Conservation (phyloP, 2,113 vertebrate genomes). For the Cyrtonyx montezumae region DNA sequence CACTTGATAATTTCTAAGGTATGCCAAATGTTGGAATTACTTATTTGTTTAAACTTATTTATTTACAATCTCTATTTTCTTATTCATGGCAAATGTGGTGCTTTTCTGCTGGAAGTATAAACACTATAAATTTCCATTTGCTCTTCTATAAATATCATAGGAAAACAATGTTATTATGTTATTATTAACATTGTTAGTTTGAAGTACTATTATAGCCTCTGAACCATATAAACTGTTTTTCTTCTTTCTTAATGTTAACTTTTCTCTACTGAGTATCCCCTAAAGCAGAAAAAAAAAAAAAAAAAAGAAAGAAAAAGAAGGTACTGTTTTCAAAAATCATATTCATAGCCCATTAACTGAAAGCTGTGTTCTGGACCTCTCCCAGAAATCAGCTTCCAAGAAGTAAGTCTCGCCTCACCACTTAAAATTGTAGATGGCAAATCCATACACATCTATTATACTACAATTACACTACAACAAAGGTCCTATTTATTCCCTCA, state of each 20-base stretch:
- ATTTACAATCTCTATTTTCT: neutral
- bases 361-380: neutral
- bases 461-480: neutral
- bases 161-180: rapidly evolving
- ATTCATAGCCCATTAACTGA: neutral
- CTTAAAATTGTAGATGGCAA: neutral
- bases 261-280: neutral
- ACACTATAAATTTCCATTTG: neutral
- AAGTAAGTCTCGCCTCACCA: neutral
- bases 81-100: neutral
- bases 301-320: neutral
- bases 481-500: neutral
- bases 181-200: neutral
- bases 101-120: neutral
- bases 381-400: neutral
- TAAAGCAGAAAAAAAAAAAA: neutral
- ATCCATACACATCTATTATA: neutral
- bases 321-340: neutral
- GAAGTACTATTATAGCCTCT: neutral
- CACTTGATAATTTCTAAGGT: neutral
- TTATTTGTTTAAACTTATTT: neutral
- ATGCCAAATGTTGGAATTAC: neutral
- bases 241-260: neutral
- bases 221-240: neutral
- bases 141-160: neutral